A percentile compares a stretch with the other conserved stretches of the same genome.
These are phyloP conservation scores for Ectemnius lituratus DNA, from an alignment of 2,888 invertebrate species.

Conservation along the genomic window DNA sequence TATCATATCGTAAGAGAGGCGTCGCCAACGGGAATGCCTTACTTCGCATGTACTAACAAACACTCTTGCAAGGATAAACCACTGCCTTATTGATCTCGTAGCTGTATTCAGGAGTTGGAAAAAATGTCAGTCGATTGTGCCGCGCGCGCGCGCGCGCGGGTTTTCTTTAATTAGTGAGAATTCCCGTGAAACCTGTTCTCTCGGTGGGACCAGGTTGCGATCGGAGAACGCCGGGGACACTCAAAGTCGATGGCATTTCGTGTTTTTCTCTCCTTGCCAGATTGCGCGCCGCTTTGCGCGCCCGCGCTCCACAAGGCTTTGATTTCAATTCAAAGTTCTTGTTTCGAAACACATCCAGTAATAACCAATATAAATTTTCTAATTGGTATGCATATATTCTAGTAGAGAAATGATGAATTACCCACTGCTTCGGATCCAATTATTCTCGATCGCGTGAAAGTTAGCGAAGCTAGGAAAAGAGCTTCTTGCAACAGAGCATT, in stretches of 20 bases:
- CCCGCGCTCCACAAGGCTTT: no score
- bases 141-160: no score
- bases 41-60: no score
- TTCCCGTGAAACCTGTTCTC: slow-evolving; percentile 48
- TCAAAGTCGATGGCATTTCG: slow-evolving; percentile 50
- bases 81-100: no score
- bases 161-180: slow-evolving; percentile 13
- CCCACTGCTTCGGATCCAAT: slow-evolving; percentile 37
- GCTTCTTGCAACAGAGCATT: no score
- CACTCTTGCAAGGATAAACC: no score
- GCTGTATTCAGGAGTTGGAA: no score
- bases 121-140: no score
- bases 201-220: neutral
- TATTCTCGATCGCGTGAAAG: slow-evolving; percentile 58
- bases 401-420: no score
- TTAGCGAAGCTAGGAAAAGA: slow-evolving; percentile 13
- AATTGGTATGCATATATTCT: neutral
- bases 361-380: slow-evolving; percentile 36
- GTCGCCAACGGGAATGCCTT: neutral
- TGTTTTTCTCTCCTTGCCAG: neutral
- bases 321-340: no score
- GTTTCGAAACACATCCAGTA: no score
- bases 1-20: slow-evolving; percentile 6
- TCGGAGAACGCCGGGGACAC: slow-evolving; percentile 23
- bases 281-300: no score